Percentiles rank a stretch among this genome's conserved stretches.
phyloP scores from a whole-genome alignment of 2,113 vertebrate species.

The Scopus umbretta region DNA sequence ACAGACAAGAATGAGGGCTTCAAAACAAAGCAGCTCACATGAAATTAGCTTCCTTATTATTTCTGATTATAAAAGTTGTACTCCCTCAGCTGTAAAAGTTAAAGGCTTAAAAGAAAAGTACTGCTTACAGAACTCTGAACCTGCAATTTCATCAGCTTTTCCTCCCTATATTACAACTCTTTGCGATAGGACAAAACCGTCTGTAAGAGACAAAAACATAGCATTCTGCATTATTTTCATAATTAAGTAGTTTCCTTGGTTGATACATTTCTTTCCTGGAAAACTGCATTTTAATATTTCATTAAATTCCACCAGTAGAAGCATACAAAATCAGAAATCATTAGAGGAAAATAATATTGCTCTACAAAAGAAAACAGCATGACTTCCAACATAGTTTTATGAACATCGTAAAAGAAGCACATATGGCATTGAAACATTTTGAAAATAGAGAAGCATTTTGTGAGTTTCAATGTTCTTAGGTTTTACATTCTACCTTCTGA shows the following conservation, averaged over 20 bases:
- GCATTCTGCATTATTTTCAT: neutral
- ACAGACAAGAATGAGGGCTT: neutral
- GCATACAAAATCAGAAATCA: slow-evolving; percentile 34
- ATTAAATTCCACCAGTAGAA: slow-evolving; percentile 16
- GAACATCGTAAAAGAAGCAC: neutral
- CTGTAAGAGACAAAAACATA: neutral
- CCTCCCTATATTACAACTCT: neutral
- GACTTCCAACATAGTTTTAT: neutral
- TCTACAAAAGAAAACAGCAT: slow-evolving; percentile 42
- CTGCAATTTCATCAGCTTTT: neutral
- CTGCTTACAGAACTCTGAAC: neutral
- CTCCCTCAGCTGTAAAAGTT: slow-evolving; percentile 13
- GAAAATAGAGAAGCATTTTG: neutral
- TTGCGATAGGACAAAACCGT: neutral
- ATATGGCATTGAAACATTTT: neutral
- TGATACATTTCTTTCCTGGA: slow-evolving; percentile 29
- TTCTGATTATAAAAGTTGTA: slow-evolving; percentile 35
- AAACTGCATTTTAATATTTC: slow-evolving; percentile 13
- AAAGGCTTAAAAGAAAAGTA: slow-evolving; percentile 3
- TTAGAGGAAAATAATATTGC: slow-evolving; percentile 18
- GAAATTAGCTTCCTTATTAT: neutral
- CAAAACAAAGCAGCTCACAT: neutral
- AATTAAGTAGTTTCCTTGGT: neutral
- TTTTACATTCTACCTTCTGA: slow-evolving; percentile 15
- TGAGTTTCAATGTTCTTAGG: neutral